These are phyloP conservation scores for Cryptocephalus moraei DNA, from an alignment of 2,888 invertebrate genomes.

Conservation along the genomic window DNA sequence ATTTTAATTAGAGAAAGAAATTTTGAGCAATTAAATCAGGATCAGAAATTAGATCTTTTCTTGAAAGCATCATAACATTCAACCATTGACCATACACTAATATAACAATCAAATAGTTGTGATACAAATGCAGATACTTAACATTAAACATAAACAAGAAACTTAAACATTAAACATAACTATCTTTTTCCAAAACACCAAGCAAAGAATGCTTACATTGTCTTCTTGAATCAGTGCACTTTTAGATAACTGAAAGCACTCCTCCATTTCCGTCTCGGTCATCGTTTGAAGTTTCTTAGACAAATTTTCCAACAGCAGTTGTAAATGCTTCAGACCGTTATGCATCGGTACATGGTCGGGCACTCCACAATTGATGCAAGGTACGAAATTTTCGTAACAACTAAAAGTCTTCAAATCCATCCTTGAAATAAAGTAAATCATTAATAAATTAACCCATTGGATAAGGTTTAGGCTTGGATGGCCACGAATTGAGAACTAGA, in stretches of 20 bases:
- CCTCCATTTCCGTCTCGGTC: conserved; percentile 47
- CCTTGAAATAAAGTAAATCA: conserved; percentile 35
- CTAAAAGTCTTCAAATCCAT: conserved; percentile 78
- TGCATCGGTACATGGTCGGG: conserved; percentile 69
- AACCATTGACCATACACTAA: too few relatives aligned
- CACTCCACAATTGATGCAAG: conserved; percentile 68
- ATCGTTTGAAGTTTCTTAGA: conserved; percentile 45
- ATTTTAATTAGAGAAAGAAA: too few relatives aligned
- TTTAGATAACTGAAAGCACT: conserved; percentile 12
- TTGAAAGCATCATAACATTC: too few relatives aligned
- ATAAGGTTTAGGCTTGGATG: too few relatives aligned
- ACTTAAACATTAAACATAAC: too few relatives aligned
- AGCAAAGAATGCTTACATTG: not conserved
- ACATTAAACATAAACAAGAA: too few relatives aligned
- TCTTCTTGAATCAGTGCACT: conserved; percentile 14
- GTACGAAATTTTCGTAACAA: conserved; percentile 83
- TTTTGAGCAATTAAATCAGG: too few relatives aligned
- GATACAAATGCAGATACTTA: too few relatives aligned
- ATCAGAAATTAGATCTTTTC: too few relatives aligned
- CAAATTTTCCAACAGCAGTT: conserved; percentile 49
- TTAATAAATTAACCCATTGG: not conserved
- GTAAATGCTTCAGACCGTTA: conserved; percentile 63
- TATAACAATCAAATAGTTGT: too few relatives aligned
- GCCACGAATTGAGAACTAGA: too few relatives aligned
- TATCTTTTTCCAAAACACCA: too few relatives aligned